A percentile compares a stretch with the other conserved stretches of the same genome.
Evolutionary conservation across 2,113 vertebrate genomes (phyloP).

Genomic region (Sinocyclocheilus rhinocerous): DNA sequence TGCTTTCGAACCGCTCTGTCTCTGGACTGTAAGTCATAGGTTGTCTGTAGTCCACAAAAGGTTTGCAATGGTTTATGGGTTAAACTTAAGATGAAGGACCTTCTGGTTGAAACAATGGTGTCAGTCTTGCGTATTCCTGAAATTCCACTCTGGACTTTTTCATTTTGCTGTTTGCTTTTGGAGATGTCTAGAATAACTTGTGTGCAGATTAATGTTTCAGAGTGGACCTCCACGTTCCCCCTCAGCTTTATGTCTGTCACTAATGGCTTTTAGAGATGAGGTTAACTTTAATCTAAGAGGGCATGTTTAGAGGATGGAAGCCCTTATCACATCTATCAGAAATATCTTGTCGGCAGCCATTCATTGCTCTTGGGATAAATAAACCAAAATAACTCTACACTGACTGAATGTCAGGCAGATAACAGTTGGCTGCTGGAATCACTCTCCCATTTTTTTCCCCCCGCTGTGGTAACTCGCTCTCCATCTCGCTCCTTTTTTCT

Average conservation of each 20-base stretch:
- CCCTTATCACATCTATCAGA: conserved; percentile 78
- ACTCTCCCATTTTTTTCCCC: conserved; percentile 70
- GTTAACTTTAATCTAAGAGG: conserved; percentile 70
- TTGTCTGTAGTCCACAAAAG: not conserved
- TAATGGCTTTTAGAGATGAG: conserved; percentile 67
- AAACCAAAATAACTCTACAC: conserved; percentile 72
- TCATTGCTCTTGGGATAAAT: conserved; percentile 77
- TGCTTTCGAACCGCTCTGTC: not conserved
- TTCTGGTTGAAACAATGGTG: conserved; percentile 4
- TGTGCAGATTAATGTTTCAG: conserved; percentile 74
- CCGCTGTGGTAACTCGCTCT: conserved; percentile 47
- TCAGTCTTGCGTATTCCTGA: conserved; percentile 61
- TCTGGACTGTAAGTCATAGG: not conserved
- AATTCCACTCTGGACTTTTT: conserved; percentile 67
- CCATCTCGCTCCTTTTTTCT: conserved; percentile 50
- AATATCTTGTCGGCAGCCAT: conserved; percentile 80
- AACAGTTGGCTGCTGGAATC: conserved; percentile 75
- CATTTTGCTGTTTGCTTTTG: conserved; percentile 62
- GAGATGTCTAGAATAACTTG: conserved; percentile 73
- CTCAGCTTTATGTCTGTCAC: conserved; percentile 75
- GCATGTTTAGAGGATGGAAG: conserved; percentile 67
- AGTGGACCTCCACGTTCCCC: conserved; percentile 58
- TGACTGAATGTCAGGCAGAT: conserved; percentile 74
- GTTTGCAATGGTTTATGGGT: not conserved
- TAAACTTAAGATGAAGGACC: not conserved